Evolutionary conservation across 2,888 invertebrate species (phyloP), one percentile per base, ranked within the genome.

Genomic region (Cantharis rustica): DNA sequence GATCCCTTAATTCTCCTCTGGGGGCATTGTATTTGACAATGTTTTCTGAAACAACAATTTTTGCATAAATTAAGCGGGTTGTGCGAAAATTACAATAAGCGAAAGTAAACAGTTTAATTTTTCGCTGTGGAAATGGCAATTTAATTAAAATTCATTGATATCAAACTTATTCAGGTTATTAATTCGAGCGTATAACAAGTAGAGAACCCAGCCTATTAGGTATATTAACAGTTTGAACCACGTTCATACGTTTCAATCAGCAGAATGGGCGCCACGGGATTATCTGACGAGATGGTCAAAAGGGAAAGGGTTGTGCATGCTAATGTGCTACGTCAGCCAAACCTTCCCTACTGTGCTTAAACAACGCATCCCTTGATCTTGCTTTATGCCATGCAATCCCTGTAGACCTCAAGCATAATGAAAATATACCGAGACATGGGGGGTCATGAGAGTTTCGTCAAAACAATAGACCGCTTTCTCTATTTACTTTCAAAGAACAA

Each of bases 11-110:
- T 69, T 93, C 91, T 16, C 93, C 94, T 83, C 90, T 89, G 4
- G 94, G 93, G 16, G 92, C 93, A 75, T 91, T 90, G 88, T 94
- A 95, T 81, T 91, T 91, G 81, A 92, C 86, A 82, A 94, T 87
- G 85, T 90, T 91, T 88, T 94, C 94, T 94, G 91, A 13, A 87
- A 87, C 73, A 84, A 74, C 20, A 75, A 63, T 68, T 62, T 71
- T 71, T 13, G 69, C 63, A 69, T 16, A 17, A 64, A 69, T 66
- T 66, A 20, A 47, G n/a, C 47, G n/a, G 7, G n/a, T 7, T 47
- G 47, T n/a, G 47, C n/a, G 47, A 47, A 47, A 47, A 47, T 47
- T 47, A n/a, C n/a, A 47, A n/a, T 47, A n/a, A 47, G 47, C 47
- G n/a, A 47, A 47, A 47, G 47, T n/a, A 47, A n/a, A 47, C 47